Conservation (phyloP, 1,140 invertebrate genomes). For the Leptinotarsa undecemlineata region DNA sequence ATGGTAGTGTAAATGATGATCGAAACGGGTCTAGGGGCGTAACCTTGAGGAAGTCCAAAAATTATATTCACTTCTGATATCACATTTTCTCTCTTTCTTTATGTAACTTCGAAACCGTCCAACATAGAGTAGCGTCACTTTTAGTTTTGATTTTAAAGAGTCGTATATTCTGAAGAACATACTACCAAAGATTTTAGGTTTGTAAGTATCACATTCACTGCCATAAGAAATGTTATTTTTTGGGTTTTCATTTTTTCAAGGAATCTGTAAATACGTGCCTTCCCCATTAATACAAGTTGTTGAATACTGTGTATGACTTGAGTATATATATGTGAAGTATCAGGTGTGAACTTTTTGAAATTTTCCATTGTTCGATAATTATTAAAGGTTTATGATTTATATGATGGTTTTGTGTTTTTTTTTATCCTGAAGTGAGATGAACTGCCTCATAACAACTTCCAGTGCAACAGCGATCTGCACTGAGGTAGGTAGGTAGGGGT, state of each 20-base stretch:
- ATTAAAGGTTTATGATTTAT: slow-evolving; percentile 7
- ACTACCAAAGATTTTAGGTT: slow-evolving; percentile 12
- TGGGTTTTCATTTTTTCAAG: slow-evolving; percentile 8
- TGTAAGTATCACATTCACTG: slow-evolving; percentile 15
- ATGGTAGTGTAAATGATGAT: no score
- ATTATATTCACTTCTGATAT: no score
- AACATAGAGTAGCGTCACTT: background rate
- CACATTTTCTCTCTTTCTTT: no score
- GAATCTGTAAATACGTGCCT: slow-evolving; percentile 20
- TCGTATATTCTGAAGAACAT: background rate
- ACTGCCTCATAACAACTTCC: no score
- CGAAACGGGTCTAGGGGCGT: no score
- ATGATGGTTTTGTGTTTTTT: background rate
- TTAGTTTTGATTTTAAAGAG: background rate
- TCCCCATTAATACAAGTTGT: background rate
- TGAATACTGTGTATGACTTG: background rate
- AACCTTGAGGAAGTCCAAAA: no score
- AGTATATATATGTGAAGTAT: background rate
- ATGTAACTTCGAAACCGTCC: background rate
- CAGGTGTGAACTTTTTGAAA: background rate
- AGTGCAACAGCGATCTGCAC: no score
- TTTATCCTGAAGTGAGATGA: no score
- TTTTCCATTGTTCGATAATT: background rate
- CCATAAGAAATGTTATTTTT: slow-evolving; percentile 17
- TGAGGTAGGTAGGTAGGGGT: no score